phyloP scores from a whole-genome alignment of 2,113 vertebrate genomes.

The Ranitomeya imitator region DNA sequence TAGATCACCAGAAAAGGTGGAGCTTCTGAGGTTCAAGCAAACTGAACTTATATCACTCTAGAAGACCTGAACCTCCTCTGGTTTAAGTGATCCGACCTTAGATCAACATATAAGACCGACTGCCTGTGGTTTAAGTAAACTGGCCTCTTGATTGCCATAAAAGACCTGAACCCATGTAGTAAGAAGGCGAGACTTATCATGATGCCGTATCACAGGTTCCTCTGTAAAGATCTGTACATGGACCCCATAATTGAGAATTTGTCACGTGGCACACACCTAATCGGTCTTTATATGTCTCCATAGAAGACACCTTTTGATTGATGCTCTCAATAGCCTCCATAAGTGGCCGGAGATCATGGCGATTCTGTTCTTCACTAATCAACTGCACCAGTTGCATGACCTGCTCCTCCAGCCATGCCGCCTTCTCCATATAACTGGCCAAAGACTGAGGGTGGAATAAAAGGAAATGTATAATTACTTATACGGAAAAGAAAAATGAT shows the following conservation, averaged over 20 bases:
- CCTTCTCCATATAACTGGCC: slow-evolving; percentile 74
- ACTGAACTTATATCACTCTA: too few species aligned
- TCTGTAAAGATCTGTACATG: too few species aligned
- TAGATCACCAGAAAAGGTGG: too few species aligned
- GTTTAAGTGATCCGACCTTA: too few species aligned
- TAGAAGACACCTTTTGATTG: slow-evolving; percentile 73
- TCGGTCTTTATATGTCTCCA: slow-evolving; percentile 72
- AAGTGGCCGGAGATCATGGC: slow-evolving; percentile 69
- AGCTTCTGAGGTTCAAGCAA: too few species aligned
- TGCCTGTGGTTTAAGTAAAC: too few species aligned
- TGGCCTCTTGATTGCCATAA: too few species aligned
- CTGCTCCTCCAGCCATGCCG: slow-evolving; percentile 72
- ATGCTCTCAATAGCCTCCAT: slow-evolving; percentile 70
- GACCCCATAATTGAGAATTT: neutral
- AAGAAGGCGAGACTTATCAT: too few species aligned
- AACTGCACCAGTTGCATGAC: slow-evolving; percentile 72
- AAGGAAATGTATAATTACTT: neutral
- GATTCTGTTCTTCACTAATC: slow-evolving; percentile 72
- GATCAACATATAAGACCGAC: too few species aligned
- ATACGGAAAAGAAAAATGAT: neutral
- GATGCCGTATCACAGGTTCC: too few species aligned
- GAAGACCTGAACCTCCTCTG: too few species aligned
- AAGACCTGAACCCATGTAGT: too few species aligned
- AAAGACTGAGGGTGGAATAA: slow-evolving; percentile 66
- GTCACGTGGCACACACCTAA: slow-evolving; percentile 67